phyloP scores from a whole-genome alignment of 1,140 invertebrate species.

The Drosophila aff. region DNA sequence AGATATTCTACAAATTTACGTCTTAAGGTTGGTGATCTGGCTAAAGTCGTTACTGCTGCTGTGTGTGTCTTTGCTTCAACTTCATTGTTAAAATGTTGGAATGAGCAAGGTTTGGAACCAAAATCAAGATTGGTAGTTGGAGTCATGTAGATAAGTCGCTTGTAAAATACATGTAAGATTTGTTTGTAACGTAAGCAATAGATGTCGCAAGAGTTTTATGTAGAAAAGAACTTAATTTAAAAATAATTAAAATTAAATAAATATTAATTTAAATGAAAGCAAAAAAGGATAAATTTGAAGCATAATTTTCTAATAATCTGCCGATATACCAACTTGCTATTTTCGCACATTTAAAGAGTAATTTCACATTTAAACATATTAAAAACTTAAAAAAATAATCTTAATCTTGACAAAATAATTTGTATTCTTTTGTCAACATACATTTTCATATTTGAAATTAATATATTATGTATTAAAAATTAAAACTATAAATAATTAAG shows the following conservation, averaged over 20 bases:
- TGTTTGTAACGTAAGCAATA: neutral
- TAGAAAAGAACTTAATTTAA: neutral
- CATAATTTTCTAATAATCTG: too few relatives aligned
- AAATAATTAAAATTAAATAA: neutral
- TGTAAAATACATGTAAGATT: neutral
- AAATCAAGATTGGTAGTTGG: neutral
- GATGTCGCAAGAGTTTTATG: neutral
- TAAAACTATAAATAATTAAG: too few relatives aligned
- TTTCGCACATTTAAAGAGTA: too few relatives aligned
- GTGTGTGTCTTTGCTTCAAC: neutral
- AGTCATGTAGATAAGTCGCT: neutral
- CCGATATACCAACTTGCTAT: too few relatives aligned
- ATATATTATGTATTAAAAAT: too few relatives aligned
- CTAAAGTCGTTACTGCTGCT: neutral
- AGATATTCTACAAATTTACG: neutral
- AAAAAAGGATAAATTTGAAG: too few relatives aligned
- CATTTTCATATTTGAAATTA: too few relatives aligned
- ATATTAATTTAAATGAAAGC: too few relatives aligned
- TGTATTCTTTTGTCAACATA: too few relatives aligned
- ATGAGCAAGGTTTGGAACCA: constrained; percentile 4
- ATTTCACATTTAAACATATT: too few relatives aligned
- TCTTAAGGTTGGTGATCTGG: neutral
- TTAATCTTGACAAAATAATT: too few relatives aligned
- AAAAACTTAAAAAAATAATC: too few relatives aligned
- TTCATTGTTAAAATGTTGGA: neutral